Percentiles rank a stretch among this genome's conserved stretches.
Evolutionary conservation across 2,113 vertebrate species (phyloP).

Genomic region (Solenodon paradoxus): DNA sequence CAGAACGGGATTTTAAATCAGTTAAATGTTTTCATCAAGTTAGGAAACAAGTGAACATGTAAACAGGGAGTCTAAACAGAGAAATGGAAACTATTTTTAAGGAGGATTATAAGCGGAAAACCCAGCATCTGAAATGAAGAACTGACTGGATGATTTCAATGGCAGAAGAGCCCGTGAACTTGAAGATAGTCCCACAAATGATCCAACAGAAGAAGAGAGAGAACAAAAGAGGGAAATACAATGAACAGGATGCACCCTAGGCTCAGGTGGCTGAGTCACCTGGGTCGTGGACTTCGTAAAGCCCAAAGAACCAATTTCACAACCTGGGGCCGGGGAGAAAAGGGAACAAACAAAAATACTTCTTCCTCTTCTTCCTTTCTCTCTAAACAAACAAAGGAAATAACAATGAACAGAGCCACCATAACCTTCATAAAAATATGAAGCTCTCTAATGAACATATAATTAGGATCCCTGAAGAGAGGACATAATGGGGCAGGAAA

Average conservation of each 20-base stretch:
- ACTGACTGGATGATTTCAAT: not conserved
- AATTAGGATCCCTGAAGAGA: not conserved
- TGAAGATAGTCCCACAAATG: not conserved
- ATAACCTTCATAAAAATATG: too few species aligned
- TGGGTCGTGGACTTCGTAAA: too few species aligned
- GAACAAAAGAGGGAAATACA: not conserved
- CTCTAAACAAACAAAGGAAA: not conserved
- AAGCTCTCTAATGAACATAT: not conserved
- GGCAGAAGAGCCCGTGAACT: not conserved
- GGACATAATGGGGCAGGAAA: not conserved
- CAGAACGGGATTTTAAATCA: not conserved
- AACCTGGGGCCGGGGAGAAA: too few species aligned
- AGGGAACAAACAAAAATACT: too few species aligned
- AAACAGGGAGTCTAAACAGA: not conserved
- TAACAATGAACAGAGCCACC: not conserved
- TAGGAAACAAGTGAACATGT: not conserved
- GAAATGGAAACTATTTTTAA: not conserved
- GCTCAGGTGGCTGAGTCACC: too few species aligned
- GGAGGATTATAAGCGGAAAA: not conserved
- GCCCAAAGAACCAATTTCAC: too few species aligned
- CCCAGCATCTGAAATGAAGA: not conserved
- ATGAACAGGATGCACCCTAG: too few species aligned
- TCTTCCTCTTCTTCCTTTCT: too few species aligned
- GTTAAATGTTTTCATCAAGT: not conserved
- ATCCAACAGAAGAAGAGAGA: not conserved